Evolutionary conservation across 2,888 invertebrate genomes (phyloP), one percentile per base, ranked within the genome.

Genomic region (Eugnorisma glareosa): DNA sequence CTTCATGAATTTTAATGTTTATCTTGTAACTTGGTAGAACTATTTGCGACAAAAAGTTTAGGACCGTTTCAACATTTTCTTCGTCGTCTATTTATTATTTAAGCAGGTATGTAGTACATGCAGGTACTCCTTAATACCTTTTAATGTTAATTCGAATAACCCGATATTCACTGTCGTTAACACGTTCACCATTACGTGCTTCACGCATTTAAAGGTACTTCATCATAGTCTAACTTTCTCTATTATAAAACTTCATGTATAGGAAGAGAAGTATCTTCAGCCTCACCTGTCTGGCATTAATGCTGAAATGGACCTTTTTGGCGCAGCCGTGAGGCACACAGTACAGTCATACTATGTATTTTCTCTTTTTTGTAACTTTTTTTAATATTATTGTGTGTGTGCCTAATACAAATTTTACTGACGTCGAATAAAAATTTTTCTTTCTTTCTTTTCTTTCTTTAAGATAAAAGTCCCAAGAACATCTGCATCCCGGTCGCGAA

Each of bases 1-100:
- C 48, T 35, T 57, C 61, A 59, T 69, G 37, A 77, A 77, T 69
- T 57, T 69, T 82, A 67, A 82, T 54, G 66, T 67, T 35, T 31
- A 18, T 28, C 24, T 77, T 28, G 40, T 35, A 71, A 67, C 15
- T 77, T 66, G 28, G 40, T 57, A n/a, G 15, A 69, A 24, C 2
- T 70, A 72, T 71, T 67, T 48, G 13, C 24, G 1, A 40, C 18
- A 63, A 63, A 81, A 81, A 72, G 57, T n/a, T 51, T 43, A 28
- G 57, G 45, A 21, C 35, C 18, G 0, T 61, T 61, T 61, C 54
- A 15, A 75, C 24, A 57, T 28, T 48, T 28, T 64, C 7, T 18
- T 71, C 7, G 15, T 57, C 43, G n/a, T 28, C 28, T 28, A 24
- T 28, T 45, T 43, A 8, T 35, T 28, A n/a, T n/a, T n/a, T n/a